Evolutionary conservation across 2,888 invertebrate species (phyloP), one percentile per base, ranked within the genome.

Genomic region (Aspidapion aeneum): DNA sequence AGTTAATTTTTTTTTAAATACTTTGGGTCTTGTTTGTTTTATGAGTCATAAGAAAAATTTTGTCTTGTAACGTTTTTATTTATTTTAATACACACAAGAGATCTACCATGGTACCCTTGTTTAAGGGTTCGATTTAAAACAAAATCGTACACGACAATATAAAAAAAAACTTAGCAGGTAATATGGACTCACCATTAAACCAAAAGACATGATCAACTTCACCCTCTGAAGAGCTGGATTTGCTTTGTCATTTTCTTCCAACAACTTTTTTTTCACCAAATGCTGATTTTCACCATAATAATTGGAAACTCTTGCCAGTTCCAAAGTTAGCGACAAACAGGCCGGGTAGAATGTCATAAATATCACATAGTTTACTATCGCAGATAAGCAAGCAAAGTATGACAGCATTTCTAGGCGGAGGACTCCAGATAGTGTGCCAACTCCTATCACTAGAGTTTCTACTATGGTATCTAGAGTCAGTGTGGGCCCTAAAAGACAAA

Each of bases 301-400:
- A 68, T 74, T 74, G 5, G 73, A 71, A 55, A 74, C 66, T 66
- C 72, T 70, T 1, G 74, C 74, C 76, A 90, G 86, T 84, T 97
- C 96, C 18, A 96, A 85, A 59, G 96, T 90, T 18, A 97, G 83
- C 1, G 95, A 93, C 52, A 97, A 83, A 73, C 94, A 95, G 7
- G 96, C 94, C 1, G 96, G 96, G 79, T 95, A 96, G 76, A 97
- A 94, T 0, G 95, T 94, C 85, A 96, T 93, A 73, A 97, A 95
- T 19, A 96, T 94, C 57, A 95, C 80, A 77, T 96, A 96, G 80
- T 96, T 96, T 7, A 96, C 94, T 58, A 96, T 80, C 52, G 95
- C 90, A 1, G 96, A 94, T 70, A 96, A 84, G 73, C 95, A 95
- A 21, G 95, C 96, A 79, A 93, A 96, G 62, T 90, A 91, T 75